These are phyloP conservation scores for Bovichtus variegatus DNA, from an alignment of 2,797 vertebrate genomes.

Conservation along the genomic window DNA sequence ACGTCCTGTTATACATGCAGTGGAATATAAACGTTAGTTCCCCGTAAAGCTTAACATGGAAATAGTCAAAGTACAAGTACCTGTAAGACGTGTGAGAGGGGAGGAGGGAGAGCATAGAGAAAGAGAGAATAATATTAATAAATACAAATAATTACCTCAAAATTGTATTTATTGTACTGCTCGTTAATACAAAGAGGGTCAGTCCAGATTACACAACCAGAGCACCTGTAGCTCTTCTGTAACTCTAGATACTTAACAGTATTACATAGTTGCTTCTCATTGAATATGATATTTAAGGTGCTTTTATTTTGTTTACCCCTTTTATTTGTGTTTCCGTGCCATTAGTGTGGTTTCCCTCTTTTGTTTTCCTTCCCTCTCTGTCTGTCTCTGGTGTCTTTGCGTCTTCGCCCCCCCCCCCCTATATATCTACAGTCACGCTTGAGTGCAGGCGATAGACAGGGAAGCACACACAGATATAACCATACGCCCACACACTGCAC, in stretches of 20 bases:
- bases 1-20: neutral
- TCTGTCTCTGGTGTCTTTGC: constrained; percentile 18
- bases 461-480: neutral
- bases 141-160: neutral
- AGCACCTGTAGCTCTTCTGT: neutral
- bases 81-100: no score
- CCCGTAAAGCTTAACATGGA: neutral
- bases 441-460: neutral
- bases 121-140: no score
- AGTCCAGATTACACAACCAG: neutral
- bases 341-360: neutral
- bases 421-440: constrained; percentile 13
- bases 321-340: neutral
- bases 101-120: no score
- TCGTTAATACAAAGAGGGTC: neutral
- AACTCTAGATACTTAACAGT: neutral
- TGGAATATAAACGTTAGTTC: neutral
- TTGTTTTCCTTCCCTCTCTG: no score
- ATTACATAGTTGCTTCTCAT: neutral
- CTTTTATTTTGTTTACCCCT: neutral
- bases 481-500: constrained; percentile 15
- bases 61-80: neutral
- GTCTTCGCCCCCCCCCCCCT: constrained; percentile 12
- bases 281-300: neutral
- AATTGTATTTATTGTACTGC: neutral